Conservation (phyloP, 1,140 invertebrate species). For the Zophobas atratus region DNA sequence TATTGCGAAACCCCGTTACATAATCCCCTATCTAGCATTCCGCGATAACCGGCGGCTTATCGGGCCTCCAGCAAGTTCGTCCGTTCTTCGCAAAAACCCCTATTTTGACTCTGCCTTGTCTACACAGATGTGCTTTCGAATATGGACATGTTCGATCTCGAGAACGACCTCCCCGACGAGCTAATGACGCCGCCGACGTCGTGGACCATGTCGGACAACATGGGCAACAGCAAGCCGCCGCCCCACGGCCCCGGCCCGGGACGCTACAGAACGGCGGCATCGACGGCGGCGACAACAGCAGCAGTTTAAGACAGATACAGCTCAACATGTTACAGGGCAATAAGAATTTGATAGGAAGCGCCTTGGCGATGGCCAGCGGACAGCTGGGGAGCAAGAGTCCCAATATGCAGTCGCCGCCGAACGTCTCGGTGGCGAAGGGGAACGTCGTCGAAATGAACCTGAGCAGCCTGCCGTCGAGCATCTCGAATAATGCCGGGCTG, state of each 20-base stretch:
- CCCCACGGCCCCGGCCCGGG: constrained; percentile 80
- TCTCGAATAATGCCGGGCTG: constrained; percentile 72
- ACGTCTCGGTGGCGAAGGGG: constrained; percentile 77
- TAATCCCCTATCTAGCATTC: no score
- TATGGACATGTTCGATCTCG: constrained; percentile 87
- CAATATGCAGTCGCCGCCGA: constrained; percentile 86
- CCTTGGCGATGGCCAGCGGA: constrained; percentile 78
- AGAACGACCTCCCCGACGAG: constrained; percentile 95
- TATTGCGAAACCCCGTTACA: no score
- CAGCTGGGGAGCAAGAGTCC: constrained; percentile 85
- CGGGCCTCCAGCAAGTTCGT: no score
- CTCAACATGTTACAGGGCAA: constrained; percentile 80
- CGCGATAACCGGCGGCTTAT: no score
- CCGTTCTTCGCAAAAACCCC: no score
- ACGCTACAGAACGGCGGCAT: constrained; percentile 67
- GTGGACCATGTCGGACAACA: constrained; percentile 73
- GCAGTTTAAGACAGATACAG: constrained; percentile 71
- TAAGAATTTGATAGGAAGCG: constrained; percentile 81
- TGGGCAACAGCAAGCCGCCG: constrained; percentile 78
- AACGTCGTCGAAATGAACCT: constrained; percentile 72
- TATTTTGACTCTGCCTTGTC: neutral
- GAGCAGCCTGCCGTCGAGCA: constrained; percentile 74
- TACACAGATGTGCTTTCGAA: constrained; percentile 82
- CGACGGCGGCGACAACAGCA: constrained; percentile 64
- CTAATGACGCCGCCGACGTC: constrained; percentile 82